Evolutionary conservation across 2,797 vertebrate species (phyloP), one percentile per base, ranked within the genome.

Genomic region (Momotus momota): DNA sequence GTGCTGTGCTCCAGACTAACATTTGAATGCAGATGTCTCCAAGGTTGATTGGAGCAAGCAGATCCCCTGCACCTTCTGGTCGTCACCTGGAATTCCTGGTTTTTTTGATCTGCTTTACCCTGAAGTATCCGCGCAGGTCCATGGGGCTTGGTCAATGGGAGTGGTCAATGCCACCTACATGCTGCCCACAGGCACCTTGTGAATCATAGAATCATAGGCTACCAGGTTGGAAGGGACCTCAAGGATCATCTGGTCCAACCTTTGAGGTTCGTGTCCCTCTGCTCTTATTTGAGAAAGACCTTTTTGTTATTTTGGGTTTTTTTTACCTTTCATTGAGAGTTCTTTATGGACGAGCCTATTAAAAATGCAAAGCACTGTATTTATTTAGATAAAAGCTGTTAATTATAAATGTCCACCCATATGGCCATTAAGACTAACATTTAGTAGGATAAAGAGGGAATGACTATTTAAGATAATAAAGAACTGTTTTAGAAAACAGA

Each of bases 341-440:
- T 83, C 61, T 88, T 93, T 86, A 87, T 94, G 60, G 93, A 35
- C 18, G 54, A 75, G 51, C 45, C 18, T 91, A 84, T 94, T 95
- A 94, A 95, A 93, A 93, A 93, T 94, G 96, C 90, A 93, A 85
- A 88, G 60, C 64, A 52, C 57, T 95, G 79, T 93, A 86, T 96
- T 96, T 96, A 94, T 96, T 97, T 90, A 89, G 86, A 85, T 93
- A 90, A 95, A 94, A 97, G 65, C 79, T 94, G 92, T 97, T 97
- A 97, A 98, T 98, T 98, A 98, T 98, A 97, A 96, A 98, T 97
- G 86, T 93, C 88, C 12, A 77, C 75, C 82, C 96, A 96, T 98
- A 97, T 97, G 96, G 92, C 94, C 83, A 81, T 71, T 93, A 92
- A 61, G 81, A 74, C 90, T 90, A 81, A 67, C 38, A 61, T 2